Evolutionary conservation across 2,888 invertebrate species (phyloP).

Genomic region (Escarpia spicata): DNA sequence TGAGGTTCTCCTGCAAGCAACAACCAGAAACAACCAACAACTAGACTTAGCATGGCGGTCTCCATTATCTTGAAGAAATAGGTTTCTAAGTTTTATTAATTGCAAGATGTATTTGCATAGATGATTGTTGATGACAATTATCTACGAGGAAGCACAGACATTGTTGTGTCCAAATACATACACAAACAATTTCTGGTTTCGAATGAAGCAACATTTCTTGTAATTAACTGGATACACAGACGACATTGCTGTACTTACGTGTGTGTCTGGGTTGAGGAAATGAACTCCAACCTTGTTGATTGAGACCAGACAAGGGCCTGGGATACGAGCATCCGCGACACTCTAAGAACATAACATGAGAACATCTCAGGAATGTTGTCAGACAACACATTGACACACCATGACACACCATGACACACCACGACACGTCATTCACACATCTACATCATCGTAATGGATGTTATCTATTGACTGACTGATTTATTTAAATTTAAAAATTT

Average conservation of each 20-base stretch:
- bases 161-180: conserved; percentile 18
- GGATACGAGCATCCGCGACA: conserved; percentile 72
- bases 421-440: background rate
- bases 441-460: background rate
- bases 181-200: background rate
- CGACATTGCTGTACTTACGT: conserved; percentile 69
- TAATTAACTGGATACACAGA: background rate
- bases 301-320: conserved; percentile 90
- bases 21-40: conserved; percentile 36
- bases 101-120: too few species aligned
- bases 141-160: background rate
- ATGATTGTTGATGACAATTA: too few species aligned
- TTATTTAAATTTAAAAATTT: too few species aligned
- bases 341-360: conserved; percentile 42
- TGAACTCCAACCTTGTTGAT: conserved; percentile 93
- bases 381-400: background rate
- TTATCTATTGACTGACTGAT: background rate
- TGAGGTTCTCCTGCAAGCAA: too few species aligned
- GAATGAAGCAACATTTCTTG: conserved; percentile 19
- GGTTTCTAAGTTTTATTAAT: background rate
- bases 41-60: too few species aligned
- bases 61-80: background rate
- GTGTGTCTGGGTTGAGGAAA: conserved; percentile 90
- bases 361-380: background rate
- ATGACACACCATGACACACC: background rate